Percentiles rank a stretch among this genome's conserved stretches.
Conservation (phyloP, 2,797 vertebrate genomes). For the Cottoperca gobio region DNA sequence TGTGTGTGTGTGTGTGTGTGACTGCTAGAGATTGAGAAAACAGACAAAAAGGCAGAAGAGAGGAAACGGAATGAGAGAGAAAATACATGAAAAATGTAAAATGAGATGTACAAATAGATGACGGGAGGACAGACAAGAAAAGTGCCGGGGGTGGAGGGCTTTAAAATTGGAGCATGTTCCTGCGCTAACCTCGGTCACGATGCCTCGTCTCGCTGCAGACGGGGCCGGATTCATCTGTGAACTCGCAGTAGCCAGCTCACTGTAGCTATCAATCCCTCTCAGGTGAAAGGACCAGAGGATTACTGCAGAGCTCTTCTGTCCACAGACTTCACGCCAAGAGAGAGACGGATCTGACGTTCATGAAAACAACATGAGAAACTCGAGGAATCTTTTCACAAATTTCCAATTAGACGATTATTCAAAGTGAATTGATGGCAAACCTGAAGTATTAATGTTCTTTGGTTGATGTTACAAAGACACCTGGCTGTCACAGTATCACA, state of each 20-base stretch:
- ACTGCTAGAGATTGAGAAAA: not conserved
- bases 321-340: conserved; percentile 21
- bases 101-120: conserved; percentile 17
- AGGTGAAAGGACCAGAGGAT: conserved; percentile 67
- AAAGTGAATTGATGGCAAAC: not conserved
- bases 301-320: conserved; percentile 46
- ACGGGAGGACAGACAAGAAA: not conserved
- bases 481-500: not conserved
- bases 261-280: conserved; percentile 61
- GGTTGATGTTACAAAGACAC: no score
- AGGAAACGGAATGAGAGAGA: not conserved
- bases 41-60: not conserved
- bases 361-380: not conserved
- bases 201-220: conserved; percentile 39
- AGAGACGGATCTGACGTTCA: not conserved
- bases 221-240: conserved; percentile 37
- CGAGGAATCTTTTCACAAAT: not conserved
- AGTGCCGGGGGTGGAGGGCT: conserved; percentile 1
- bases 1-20: conserved; percentile 30
- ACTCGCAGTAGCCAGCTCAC: conserved; percentile 48
- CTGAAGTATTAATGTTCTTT: not conserved
- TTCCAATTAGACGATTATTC: conserved; percentile 7
- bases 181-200: conserved; percentile 64
- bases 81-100: not conserved
- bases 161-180: conserved; percentile 56